phyloP scores from a whole-genome alignment of 2,797 vertebrate species.

The Ciconia nigra region DNA sequence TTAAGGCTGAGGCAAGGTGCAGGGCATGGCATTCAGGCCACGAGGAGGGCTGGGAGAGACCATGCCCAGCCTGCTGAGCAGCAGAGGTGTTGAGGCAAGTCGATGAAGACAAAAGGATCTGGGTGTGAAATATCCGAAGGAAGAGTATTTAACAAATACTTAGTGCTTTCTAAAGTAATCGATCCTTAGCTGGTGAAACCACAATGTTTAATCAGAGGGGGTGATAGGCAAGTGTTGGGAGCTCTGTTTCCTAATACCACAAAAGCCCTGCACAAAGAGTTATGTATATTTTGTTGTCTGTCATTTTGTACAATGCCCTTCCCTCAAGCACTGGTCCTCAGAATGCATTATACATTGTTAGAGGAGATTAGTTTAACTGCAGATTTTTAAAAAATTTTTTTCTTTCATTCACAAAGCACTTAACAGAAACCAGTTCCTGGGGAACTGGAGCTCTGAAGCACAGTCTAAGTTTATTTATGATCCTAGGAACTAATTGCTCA shows the following conservation, averaged over 20 bases:
- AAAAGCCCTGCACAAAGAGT: neutral
- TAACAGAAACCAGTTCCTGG: neutral
- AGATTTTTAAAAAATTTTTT: neutral
- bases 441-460: neutral
- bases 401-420: conserved; percentile 18
- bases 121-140: neutral
- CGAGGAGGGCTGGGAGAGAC: neutral
- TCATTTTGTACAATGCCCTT: neutral
- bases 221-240: neutral
- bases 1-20: neutral
- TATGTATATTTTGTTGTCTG: neutral
- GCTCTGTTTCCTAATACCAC: neutral
- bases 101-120: neutral
- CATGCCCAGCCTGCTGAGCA: neutral
- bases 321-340: neutral
- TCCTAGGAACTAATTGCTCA: conserved; percentile 18
- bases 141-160: conserved; percentile 22
- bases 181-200: conserved; percentile 3
- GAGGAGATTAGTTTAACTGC: conserved; percentile 24
- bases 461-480: neutral
- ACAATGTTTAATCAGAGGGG: conserved; percentile 2
- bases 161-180: neutral
- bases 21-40: neutral
- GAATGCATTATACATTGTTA: neutral
- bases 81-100: conserved; percentile 35